These are phyloP conservation scores for Hoplostethus atlanticus DNA, from an alignment of 2,797 vertebrate genomes.

Conservation along the genomic window DNA sequence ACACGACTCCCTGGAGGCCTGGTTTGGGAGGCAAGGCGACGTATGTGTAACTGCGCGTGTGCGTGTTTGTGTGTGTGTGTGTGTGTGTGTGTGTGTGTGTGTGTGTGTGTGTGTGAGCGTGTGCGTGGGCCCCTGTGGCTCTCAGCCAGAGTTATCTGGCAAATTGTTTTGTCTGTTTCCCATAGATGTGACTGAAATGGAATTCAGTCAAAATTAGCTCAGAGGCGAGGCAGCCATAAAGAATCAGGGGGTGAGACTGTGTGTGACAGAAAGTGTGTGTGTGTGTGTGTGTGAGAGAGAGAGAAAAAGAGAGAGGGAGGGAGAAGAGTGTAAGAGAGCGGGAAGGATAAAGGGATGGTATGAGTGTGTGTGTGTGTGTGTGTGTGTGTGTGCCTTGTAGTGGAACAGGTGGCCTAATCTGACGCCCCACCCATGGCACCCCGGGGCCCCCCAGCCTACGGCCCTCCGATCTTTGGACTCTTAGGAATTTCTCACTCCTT, in stretches of 20 bases:
- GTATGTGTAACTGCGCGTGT: slow-evolving; percentile 39
- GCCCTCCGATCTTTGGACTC: slow-evolving; percentile 57
- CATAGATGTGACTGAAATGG: slow-evolving; percentile 77
- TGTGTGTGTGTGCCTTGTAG: slow-evolving; percentile 44
- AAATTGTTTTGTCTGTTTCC: slow-evolving; percentile 78
- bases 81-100: slow-evolving; percentile 8
- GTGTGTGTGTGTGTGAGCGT: slow-evolving; percentile 21
- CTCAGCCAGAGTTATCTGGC: slow-evolving; percentile 64
- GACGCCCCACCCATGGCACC: slow-evolving; percentile 56
- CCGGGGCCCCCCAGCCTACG: slow-evolving; percentile 30
- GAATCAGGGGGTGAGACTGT: slow-evolving; percentile 1
- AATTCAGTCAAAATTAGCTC: slow-evolving; percentile 74
- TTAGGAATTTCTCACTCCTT: slow-evolving; percentile 66
- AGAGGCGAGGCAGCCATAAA: slow-evolving; percentile 36
- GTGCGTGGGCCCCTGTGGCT: slow-evolving; percentile 36
- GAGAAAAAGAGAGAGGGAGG: neutral
- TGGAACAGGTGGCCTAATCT: slow-evolving; percentile 84
- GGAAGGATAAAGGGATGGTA: slow-evolving; percentile 60
- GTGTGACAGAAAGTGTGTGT: neutral
- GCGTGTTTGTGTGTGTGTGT: slow-evolving; percentile 22
- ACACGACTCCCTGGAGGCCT: slow-evolving; percentile 53
- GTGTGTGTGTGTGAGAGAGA: neutral
- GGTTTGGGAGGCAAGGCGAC: slow-evolving; percentile 36
- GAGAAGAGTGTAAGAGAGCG: slow-evolving; percentile 48
- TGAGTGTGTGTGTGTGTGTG: slow-evolving; percentile 24